These are phyloP conservation scores for zebrafish (Danio rerio) DNA, from an alignment of 2,113 vertebrate genomes.

Conservation along the genomic window GRCz12tu NC_133179.1:18768501-18769000, in stretches of 20 bases:
- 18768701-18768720: too few relatives aligned
- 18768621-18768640: conserved; percentile 22
- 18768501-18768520: neutral
- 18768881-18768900: neutral
- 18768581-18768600: conserved; percentile 30
- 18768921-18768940: too few relatives aligned
- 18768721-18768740: too few relatives aligned
- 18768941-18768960: too few relatives aligned
- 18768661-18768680: conserved; percentile 12
- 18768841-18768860: neutral
- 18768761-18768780: too few relatives aligned
- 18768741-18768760: too few relatives aligned
- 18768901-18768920: neutral
- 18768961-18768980: too few relatives aligned
- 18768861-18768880: neutral
- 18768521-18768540: neutral
- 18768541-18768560: neutral
- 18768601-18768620: neutral
- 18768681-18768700: too few relatives aligned
- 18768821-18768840: too few relatives aligned
- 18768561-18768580: neutral
- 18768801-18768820: too few relatives aligned
- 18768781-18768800: too few relatives aligned
- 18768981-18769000: too few relatives aligned
- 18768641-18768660: neutral